These are phyloP conservation scores for Eilema griseolum DNA, from an alignment of 2,888 invertebrate genomes.

Conservation along the genomic window DNA sequence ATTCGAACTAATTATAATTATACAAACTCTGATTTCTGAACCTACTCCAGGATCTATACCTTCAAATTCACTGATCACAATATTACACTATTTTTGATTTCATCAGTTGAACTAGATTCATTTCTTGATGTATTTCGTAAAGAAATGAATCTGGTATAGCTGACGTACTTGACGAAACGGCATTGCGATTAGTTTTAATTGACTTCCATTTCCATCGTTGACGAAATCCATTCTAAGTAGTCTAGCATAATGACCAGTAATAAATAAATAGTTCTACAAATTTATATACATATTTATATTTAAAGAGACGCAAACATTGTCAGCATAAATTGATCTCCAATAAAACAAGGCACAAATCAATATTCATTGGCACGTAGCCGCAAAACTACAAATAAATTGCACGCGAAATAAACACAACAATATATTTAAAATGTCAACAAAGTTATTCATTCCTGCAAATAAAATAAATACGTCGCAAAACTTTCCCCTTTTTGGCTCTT, in stretches of 20 bases:
- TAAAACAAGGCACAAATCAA: conserved; percentile 19
- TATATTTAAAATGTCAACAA: conserved; percentile 56
- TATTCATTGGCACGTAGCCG: conserved; percentile 9
- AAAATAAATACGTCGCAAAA: conserved; percentile 78
- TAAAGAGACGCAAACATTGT: neutral
- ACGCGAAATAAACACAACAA: conserved; percentile 40
- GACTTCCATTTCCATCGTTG: neutral
- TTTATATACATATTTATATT: neutral
- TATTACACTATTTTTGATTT: too few relatives aligned
- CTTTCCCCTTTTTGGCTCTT: conserved; percentile 79
- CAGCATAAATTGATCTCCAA: neutral
- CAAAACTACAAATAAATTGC: conserved; percentile 25
- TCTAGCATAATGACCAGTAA: neutral
- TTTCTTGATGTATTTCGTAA: too few relatives aligned
- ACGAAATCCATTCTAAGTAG: neutral
- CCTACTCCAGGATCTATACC: too few relatives aligned
- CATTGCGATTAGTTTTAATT: neutral
- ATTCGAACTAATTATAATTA: neutral
- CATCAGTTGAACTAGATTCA: too few relatives aligned
- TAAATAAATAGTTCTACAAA: neutral
- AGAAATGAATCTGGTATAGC: too few relatives aligned
- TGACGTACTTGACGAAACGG: neutral
- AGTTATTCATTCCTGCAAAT: conserved; percentile 71
- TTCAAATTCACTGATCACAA: neutral
- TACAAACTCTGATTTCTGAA: neutral